Conservation (phyloP, 1,140 invertebrate genomes). For the Neelides sp. region DNA sequence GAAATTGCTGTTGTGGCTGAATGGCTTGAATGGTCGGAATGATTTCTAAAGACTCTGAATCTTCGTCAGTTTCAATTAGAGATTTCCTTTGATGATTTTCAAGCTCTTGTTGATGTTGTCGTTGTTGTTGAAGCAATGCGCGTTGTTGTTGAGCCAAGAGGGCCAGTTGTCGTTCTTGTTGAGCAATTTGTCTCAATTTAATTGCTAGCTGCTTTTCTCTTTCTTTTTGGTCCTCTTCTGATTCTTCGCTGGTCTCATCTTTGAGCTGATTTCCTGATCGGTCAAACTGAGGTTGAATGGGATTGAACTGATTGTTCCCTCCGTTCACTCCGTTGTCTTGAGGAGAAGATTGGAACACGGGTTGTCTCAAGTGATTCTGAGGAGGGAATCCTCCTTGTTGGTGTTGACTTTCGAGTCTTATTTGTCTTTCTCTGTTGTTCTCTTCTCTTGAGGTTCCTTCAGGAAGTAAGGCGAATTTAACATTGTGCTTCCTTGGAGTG, state of each 20-base stretch:
- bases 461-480: constrained; percentile 19
- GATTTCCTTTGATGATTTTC: background rate
- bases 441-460: constrained; percentile 5
- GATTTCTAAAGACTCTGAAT: too few species aligned
- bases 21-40: too few species aligned
- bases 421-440: constrained; percentile 20
- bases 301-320: background rate
- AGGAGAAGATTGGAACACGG: background rate
- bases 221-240: background rate
- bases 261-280: background rate
- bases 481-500: constrained; percentile 27
- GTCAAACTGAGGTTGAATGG: background rate
- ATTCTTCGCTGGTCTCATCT: background rate
- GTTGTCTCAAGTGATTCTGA: background rate
- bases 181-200: too few species aligned
- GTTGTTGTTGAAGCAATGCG: background rate
- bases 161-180: too few species aligned
- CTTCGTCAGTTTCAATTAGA: too few species aligned
- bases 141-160: too few species aligned
- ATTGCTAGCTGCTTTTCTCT: too few species aligned
- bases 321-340: background rate
- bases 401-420: constrained; percentile 20
- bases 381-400: constrained; percentile 13
- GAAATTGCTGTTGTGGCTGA: too few species aligned
- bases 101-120: constrained; percentile 1